Base-by-base conservation (phyloP, 1,140 invertebrate species). In the Dolichoris vasculosae region DNA sequence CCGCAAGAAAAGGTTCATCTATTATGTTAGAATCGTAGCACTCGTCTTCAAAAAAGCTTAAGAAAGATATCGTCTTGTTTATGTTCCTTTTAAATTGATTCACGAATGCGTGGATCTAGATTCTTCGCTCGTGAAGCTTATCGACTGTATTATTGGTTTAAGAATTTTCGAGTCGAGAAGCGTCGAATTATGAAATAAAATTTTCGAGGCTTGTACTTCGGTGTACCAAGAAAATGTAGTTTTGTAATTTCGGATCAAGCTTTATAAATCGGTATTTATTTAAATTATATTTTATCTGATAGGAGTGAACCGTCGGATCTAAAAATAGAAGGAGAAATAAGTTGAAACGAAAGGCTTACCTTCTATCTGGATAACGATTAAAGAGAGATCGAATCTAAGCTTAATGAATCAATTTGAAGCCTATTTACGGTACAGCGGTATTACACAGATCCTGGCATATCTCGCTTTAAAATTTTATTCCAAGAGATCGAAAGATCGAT, bases 161-260 rank as follows among this genome's bases (percentile, higher is more conserved):
- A 23, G 32, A 38, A 69, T 69, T 69, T 69, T 69, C 17, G 40
- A 15, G 2, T 9, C 4, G 32, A 9, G 13, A n/a, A 20, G 8
- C n/a, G 20, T n/a, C 43, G 38, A 73, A 13, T 73, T 71, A 38
- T n/a, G 69, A 30, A 8, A 73, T 73, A n/a, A 69, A 73, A 73
- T 43, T 26, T 43, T 1, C 0, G n/a, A 71, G 40, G 20, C 43
- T 73, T 73, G 43, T n/a, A 71, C 9, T 26, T 43, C 15, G 8
- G 30, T 43, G 20, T 43, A 26, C 23, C 23, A 43, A 73, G 32
- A 73, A 43, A n/a, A n/a, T 73, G 17, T 43, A 43, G 4, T 4
- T n/a, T 73, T 20, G n/a, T 32, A 32, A 40, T n/a, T n/a, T 73
- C 38, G 4, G 38, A 73, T 73, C 43, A n/a, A 30, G 6, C 2